Evolutionary conservation across 2,888 invertebrate species (phyloP), one percentile per base, ranked within the genome.

Genomic region (Zaprionus bogoriensis): DNA sequence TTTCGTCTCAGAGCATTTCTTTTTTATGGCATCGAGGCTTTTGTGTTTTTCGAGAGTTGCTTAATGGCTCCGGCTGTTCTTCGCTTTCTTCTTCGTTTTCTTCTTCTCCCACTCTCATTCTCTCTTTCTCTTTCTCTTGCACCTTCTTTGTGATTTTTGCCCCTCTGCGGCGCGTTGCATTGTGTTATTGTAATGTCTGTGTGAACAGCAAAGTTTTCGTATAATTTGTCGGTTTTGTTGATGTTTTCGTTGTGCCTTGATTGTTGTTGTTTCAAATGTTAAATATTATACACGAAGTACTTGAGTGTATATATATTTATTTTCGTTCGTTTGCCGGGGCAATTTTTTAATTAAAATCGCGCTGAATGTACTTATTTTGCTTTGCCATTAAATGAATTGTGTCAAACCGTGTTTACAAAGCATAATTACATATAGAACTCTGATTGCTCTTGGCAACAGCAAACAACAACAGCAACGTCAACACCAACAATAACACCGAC

Each of bases 281-380:
- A 27, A 38, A 32, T 17, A 27, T 23, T n/a, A 23, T 23, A 6
- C 6, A 23, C 6, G 23, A 23, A 23, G 23, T 23, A 6, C 23
- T 4, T 23, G 23, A 6, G 6, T 62, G 41, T 67, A 52, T 53
- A 46, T 53, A 17, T 59, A 63, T 72, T 72, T 72, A 74, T 74
- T 53, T 62, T 73, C 22, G 23, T 44, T 55, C 6, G 7, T 6
- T 19, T 52, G 55, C 20, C 23, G 23, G 55, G 45, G 22, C 30
- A 44, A 68, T 51, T 61, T 66, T 65, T 44, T 74, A 68, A 60
- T 70, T 77, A 67, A 64, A 60, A 55, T 39, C 27, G 25, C 23
- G 20, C 23, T 41, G n/a, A 32, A 23, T 54, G 27, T 10, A 27
- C 9, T 41, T 38, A 52, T 52, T 47, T 53, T 60, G 57, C 52